These are phyloP conservation scores for Drosophila sturtevanti DNA, from an alignment of 1,140 invertebrate species.

Conservation along the genomic window DNA sequence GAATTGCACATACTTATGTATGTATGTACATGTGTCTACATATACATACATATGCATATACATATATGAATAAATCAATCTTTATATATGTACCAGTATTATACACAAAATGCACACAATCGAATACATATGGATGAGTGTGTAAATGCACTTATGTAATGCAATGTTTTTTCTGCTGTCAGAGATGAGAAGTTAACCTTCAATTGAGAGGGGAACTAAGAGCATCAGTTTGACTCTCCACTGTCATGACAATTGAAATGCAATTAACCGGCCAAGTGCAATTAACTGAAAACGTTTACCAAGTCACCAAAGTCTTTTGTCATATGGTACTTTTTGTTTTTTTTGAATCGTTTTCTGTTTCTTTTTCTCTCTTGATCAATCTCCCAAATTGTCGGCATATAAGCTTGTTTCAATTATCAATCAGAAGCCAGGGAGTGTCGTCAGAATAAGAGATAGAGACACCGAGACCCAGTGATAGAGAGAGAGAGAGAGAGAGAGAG, in stretches of 20 bases:
- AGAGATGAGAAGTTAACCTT: conserved; percentile 63
- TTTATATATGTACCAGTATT: neutral
- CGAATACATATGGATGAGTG: conserved; percentile 13
- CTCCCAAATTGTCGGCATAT: conserved; percentile 36
- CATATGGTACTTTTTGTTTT: conserved; percentile 57
- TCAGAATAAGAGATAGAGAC: no score
- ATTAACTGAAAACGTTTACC: conserved; percentile 71
- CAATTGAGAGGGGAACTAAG: conserved; percentile 42
- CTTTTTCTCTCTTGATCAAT: conserved; percentile 24
- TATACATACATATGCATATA: neutral
- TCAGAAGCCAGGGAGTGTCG: conserved; percentile 34
- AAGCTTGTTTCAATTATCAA: conserved; percentile 57
- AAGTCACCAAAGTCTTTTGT: conserved; percentile 31
- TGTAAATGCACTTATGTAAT: conserved; percentile 50
- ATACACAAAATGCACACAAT: conserved; percentile 12
- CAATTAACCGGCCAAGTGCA: conserved; percentile 76
- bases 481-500: neutral
- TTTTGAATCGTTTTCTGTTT: conserved; percentile 38
- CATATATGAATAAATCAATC: conserved; percentile 55
- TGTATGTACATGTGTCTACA: conserved; percentile 13
- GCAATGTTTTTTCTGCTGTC: conserved; percentile 8
- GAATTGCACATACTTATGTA: conserved; percentile 27
- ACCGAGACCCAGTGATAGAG: no score
- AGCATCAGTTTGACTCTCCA: conserved; percentile 42
- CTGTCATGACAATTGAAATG: conserved; percentile 78